These are phyloP conservation scores for Lapara coniferarum DNA, from an alignment of 2,888 invertebrate genomes.

Conservation along the genomic window DNA sequence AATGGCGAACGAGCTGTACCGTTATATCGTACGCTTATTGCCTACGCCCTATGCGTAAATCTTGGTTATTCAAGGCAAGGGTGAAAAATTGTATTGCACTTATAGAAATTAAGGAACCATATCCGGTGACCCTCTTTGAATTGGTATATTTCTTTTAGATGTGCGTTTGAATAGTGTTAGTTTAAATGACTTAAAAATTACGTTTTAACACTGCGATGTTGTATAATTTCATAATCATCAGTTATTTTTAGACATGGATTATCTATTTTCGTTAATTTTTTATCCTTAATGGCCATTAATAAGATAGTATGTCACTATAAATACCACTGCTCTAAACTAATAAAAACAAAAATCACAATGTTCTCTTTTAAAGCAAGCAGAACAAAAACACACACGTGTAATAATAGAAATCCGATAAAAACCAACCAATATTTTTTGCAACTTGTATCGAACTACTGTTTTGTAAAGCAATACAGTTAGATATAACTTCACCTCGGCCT, in stretches of 20 bases:
- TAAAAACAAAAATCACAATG: neutral
- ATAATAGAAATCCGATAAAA: conserved; percentile 14
- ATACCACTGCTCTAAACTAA: neutral
- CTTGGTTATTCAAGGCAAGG: conserved; percentile 65
- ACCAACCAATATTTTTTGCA: conserved; percentile 11
- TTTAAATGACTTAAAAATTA: neutral
- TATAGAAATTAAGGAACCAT: conserved; percentile 71
- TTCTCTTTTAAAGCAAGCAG: neutral
- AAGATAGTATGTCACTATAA: neutral
- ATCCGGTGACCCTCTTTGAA: neutral
- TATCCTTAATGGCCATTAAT: neutral
- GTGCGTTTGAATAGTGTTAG: neutral
- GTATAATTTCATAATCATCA: too few relatives aligned
- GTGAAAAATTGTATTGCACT: conserved; percentile 76
- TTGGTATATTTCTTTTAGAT: conserved; percentile 5
- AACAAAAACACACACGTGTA: conserved; percentile 1
- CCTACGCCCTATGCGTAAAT: conserved; percentile 74
- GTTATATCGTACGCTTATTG: conserved; percentile 61
- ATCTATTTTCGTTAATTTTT: neutral
- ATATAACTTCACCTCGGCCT: conserved; percentile 66
- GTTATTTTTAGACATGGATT: too few relatives aligned
- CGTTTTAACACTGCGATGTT: too few relatives aligned
- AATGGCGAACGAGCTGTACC: conserved; percentile 70
- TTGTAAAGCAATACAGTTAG: conserved; percentile 33
- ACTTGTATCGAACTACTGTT: conserved; percentile 24